These are phyloP conservation scores for Pseudachorutes palmiensis DNA, from an alignment of 1,140 invertebrate genomes.

Conservation along the genomic window DNA sequence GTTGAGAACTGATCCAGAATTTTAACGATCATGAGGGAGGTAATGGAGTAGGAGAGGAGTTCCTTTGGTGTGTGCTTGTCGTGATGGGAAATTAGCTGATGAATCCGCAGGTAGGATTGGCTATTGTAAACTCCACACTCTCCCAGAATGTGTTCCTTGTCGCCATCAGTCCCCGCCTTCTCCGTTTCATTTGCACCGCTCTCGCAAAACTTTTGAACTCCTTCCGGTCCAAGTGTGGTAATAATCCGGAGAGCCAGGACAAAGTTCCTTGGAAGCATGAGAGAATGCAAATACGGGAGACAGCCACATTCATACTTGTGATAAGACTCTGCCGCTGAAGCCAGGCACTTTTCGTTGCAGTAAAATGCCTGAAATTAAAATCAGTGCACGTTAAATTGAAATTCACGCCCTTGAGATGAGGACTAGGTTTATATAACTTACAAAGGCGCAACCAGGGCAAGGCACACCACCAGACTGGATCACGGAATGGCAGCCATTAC, in stretches of 20 bases:
- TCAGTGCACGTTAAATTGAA: not conserved
- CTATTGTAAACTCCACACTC: slow-evolving; percentile 6
- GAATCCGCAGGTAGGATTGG: slow-evolving; percentile 6
- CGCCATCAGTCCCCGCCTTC: too few relatives aligned
- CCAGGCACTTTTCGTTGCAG: slow-evolving; percentile 7
- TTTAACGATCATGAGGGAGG: not conserved
- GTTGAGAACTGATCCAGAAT: slow-evolving; percentile 10
- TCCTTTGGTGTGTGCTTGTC: not conserved
- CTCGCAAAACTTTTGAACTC: not conserved
- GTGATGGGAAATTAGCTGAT: slow-evolving; percentile 19
- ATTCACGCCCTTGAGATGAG: not conserved
- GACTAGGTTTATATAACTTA: slow-evolving; percentile 10
- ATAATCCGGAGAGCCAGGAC: slow-evolving; percentile 15
- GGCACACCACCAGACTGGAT: slow-evolving; percentile 2
- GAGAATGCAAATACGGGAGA: not conserved
- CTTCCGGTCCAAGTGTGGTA: not conserved
- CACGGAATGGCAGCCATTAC: slow-evolving; percentile 7
- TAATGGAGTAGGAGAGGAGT: not conserved
- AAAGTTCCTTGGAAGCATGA: not conserved
- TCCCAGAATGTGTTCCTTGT: not conserved
- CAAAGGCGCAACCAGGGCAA: slow-evolving; percentile 19
- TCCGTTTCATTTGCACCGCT: not conserved
- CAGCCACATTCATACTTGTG: slow-evolving; percentile 20
- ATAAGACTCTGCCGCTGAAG: not conserved
- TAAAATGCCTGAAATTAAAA: slow-evolving; percentile 14